Conservation (phyloP, 2,888 invertebrate species). For the Lepidocyrtinus sp. region DNA sequence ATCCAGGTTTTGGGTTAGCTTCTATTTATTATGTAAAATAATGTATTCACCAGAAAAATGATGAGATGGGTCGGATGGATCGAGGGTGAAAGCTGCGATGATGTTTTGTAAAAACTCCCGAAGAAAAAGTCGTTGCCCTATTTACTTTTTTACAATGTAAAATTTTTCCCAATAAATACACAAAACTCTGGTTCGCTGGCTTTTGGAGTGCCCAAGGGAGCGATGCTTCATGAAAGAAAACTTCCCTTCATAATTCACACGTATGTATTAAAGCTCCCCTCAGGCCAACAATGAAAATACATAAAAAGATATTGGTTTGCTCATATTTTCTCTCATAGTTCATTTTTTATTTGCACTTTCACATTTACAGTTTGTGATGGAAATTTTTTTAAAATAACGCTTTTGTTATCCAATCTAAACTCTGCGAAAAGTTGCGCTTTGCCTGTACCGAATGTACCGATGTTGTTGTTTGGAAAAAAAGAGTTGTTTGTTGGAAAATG, state of each 20-base stretch:
- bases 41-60: constrained; percentile 11
- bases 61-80: background rate
- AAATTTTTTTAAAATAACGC: too few species aligned
- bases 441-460: too few species aligned
- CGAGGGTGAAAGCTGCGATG: background rate
- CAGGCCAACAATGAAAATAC: constrained; percentile 54
- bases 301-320: too few species aligned
- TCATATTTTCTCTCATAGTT: constrained; percentile 30
- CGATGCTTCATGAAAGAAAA: constrained; percentile 60
- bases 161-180: constrained; percentile 46
- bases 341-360: constrained; percentile 24
- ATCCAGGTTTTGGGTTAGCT: constrained; percentile 59
- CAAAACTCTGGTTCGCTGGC: background rate
- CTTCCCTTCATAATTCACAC: constrained; percentile 61
- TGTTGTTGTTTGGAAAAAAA: too few species aligned
- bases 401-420: too few species aligned
- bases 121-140: constrained; percentile 41
- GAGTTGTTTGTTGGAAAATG: too few species aligned
- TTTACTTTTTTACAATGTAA: constrained; percentile 46
- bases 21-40: constrained; percentile 23
- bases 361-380: constrained; percentile 29
- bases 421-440: too few species aligned
- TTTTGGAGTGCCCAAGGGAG: constrained; percentile 53
- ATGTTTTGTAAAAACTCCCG: background rate
- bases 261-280: constrained; percentile 54